Percentiles rank a stretch among this genome's conserved stretches.
Evolutionary conservation across 2,797 vertebrate genomes (phyloP).

Genomic region (Melanotaenia trifasciata): DNA sequence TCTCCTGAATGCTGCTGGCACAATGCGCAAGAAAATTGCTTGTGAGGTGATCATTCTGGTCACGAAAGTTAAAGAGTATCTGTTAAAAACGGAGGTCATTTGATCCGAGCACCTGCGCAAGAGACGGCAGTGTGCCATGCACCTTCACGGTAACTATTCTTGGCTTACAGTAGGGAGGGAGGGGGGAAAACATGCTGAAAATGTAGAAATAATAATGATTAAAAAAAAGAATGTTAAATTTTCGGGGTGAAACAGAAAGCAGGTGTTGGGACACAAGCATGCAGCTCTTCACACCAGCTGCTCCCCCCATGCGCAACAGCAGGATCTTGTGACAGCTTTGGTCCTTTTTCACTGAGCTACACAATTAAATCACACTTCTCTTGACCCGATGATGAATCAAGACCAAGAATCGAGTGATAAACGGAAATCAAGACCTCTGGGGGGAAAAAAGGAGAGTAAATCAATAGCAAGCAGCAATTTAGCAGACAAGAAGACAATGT

Average conservation of each 20-base stretch:
- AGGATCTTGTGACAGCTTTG: slow-evolving; percentile 57
- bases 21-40: slow-evolving; percentile 62
- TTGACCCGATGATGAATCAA: not conserved
- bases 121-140: slow-evolving; percentile 12
- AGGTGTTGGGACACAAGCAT: slow-evolving; percentile 35
- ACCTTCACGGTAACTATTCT: slow-evolving; percentile 10
- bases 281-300: not conserved
- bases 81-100: slow-evolving; percentile 43
- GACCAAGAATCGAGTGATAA: slow-evolving; percentile 4
- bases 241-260: slow-evolving; percentile 16
- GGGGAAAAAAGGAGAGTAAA: not conserved
- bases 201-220: not conserved
- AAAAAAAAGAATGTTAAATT: not conserved
- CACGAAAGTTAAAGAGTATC: slow-evolving; percentile 70
- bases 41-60: slow-evolving; percentile 63
- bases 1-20: slow-evolving; percentile 66
- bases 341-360: slow-evolving; percentile 2
- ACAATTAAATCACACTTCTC: slow-evolving; percentile 20
- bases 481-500: too few species aligned
- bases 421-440: not conserved
- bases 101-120: slow-evolving; percentile 63
- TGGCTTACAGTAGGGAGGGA: not conserved
- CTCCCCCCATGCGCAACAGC: slow-evolving; percentile 23
- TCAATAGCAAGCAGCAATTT: not conserved
- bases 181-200: not conserved